Base-by-base conservation (phyloP, 2,888 invertebrate species). In the Phortica magna region DNA sequence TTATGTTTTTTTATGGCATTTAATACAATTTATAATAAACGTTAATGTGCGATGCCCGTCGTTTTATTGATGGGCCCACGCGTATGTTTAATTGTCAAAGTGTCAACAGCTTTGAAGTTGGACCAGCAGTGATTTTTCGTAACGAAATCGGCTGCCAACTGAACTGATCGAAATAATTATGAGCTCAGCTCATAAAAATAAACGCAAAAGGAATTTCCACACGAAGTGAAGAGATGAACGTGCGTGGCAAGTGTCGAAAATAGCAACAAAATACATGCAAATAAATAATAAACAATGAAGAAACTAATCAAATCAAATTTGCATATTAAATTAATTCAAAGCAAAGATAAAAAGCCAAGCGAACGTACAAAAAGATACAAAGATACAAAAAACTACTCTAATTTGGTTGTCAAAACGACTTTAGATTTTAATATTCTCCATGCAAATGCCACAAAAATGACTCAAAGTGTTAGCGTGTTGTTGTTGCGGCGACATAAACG, bases 161-260 rank as follows among this genome's bases (percentile, higher is more conserved):
- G 14, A 48, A 48, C 48, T 48, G 7, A 14, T 48, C 48, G 48
- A 74, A 77, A 81, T 84, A 87, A 82, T 85, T 87, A 87, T 85
- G 85, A 85, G 86, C 88, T 87, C 85, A 87, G 80, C 84, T 81
- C 83, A 82, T 83, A 87, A 87, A 88, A 86, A 85, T 88, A 85
- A 82, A 61, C 81, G 73, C 75, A 75, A 74, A 79, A 87, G 82
- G 84, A 87, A 87, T 83, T 87, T 87, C 84, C 83, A 79, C 78
- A 73, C 73, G 48, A 74, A 61, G 17, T 61, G 61, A 4, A 6
- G 22, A 3, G 31, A 7, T 19, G 76, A 67, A 78, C 83, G 86
- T 87, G 88, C 83, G 86, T 88, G 88, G 88, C 85, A 87, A 85
- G 87, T 85, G 83, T 84, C 83, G 83, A 83, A 85, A 76, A 59